Evolutionary conservation across 1,140 invertebrate genomes (phyloP).

Genomic region (Ladona fulva): DNA sequence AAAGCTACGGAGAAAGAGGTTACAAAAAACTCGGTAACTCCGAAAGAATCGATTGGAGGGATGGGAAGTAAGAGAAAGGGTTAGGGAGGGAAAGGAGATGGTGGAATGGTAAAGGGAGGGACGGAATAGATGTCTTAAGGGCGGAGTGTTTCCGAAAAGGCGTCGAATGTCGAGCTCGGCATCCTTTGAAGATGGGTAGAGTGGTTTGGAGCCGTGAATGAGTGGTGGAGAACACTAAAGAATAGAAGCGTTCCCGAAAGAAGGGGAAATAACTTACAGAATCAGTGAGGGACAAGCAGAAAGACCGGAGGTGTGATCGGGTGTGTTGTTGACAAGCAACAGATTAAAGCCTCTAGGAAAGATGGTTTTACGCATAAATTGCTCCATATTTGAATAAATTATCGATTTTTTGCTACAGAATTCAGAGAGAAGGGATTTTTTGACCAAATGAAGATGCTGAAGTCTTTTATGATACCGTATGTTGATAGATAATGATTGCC

Average conservation of each 20-base stretch:
- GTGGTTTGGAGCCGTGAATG: neutral
- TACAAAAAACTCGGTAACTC: neutral
- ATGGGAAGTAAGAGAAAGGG: neutral
- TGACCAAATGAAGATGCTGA: no score
- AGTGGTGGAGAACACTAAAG: neutral
- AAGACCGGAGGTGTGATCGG: neutral
- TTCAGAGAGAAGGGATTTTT: no score
- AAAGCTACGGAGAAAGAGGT: neutral
- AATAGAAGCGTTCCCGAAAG: neutral
- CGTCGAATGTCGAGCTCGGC: neutral
- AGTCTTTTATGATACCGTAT: no score
- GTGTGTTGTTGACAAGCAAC: no score
- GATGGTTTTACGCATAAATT: no score
- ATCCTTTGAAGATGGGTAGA: neutral
- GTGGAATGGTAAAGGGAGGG: neutral
- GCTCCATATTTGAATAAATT: no score
- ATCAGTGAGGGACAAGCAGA: neutral
- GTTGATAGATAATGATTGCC: no score
- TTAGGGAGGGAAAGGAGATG: neutral
- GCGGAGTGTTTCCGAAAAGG: neutral
- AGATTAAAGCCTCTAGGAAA: no score
- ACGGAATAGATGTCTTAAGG: neutral
- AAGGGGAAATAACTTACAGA: neutral
- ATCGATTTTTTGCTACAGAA: no score
- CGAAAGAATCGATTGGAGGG: neutral